Evolutionary conservation across 2,113 vertebrate genomes (phyloP).

Genomic region (Laterallus jamaicensis): DNA sequence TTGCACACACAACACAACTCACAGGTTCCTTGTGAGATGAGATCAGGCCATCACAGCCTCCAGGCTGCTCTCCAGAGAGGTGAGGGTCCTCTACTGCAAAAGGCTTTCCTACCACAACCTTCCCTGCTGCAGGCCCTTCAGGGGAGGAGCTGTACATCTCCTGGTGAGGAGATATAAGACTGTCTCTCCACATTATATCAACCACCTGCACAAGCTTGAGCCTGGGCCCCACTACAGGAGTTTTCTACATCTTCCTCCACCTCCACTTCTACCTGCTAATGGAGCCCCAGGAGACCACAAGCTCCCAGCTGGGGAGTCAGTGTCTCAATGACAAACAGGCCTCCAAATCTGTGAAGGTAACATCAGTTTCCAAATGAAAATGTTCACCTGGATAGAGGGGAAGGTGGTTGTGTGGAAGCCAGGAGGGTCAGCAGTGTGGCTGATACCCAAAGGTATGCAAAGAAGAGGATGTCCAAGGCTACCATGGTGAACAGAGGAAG

Average conservation of each 20-base stretch:
- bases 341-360: background rate
- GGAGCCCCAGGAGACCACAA: constrained; percentile 15
- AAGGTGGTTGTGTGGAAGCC: background rate
- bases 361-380: background rate
- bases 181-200: constrained; percentile 54
- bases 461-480: background rate
- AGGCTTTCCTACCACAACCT: constrained; percentile 29
- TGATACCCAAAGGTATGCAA: background rate
- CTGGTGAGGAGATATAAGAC: background rate
- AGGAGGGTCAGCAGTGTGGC: background rate
- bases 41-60: constrained; percentile 39
- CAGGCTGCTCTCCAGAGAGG: constrained; percentile 32
- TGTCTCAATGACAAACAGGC: background rate
- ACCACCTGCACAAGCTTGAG: background rate
- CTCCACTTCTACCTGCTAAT: background rate
- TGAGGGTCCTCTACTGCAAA: background rate
- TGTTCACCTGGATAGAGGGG: background rate
- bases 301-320: background rate
- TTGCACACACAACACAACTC: constrained; percentile 30
- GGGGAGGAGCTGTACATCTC: background rate
- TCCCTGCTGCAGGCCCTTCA: background rate
- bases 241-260: background rate
- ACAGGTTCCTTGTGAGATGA: constrained; percentile 39
- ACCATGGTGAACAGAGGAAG: background rate
- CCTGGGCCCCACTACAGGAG: background rate